Base-by-base conservation (phyloP, 1,140 invertebrate species). In the Drosophila pseudoananassae region DNA sequence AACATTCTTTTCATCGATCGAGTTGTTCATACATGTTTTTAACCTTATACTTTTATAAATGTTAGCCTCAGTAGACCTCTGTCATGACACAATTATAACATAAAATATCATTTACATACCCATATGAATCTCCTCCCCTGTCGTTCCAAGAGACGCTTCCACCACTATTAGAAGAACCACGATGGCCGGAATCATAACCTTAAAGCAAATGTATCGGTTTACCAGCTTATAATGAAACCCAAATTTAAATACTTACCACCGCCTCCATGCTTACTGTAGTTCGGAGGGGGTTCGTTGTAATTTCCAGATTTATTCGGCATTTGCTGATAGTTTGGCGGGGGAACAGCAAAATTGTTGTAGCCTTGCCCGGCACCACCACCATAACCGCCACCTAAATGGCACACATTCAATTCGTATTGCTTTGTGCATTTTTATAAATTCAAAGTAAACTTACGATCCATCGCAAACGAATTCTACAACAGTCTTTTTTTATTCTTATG, bases 51-150 rank as follows among this genome's bases (percentile, higher is more conserved):
- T 51, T 55, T 54, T 45, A 54, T 31, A 50, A 17, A 43, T 51
- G 31, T 38, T 60, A 57, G 60, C 38, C 36, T 33, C 45, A 36
- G 52, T 50, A 31, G 17, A 74, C 64, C 66, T 51, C 54, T 72
- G 60, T 45, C 63, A 40, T 60, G 31, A 33, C 17, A 43, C 14
- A 17, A 12, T n/a, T 12, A 33, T n/a, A 12, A 10, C 4, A 36
- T 12, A 10, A 36, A 36, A 36, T 36, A 10, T 36, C 84, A 75
- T 93, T 94, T 76, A 94, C 92, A 78, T 93, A 93, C 78, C 93
- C 92, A 88, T 93, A 93, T 52, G 93, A 91, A 45, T 92, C 92
- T 70, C 90, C 59, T 76, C 87, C 58, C 80, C 92, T 76, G 71
- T 91, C 73, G 68, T 90, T 81, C 78, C 91, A 80, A 10, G 78